phyloP scores from a whole-genome alignment of 2,888 invertebrate species.

The Limnephilus lunatus region DNA sequence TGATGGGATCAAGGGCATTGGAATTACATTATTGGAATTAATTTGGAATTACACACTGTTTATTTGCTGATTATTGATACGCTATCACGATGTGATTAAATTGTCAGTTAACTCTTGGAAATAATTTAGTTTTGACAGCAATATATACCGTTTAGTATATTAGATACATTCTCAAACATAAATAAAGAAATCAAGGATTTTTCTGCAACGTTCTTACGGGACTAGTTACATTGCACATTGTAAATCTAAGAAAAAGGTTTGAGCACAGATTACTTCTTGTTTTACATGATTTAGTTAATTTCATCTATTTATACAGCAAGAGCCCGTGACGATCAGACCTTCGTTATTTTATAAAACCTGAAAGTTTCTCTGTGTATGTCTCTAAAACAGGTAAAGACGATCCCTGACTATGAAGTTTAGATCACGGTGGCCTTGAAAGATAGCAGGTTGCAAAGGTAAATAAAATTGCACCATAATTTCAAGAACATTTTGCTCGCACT shows the following conservation, averaged over 20 bases:
- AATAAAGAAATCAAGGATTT: not conserved
- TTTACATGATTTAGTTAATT: not conserved
- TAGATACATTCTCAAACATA: not conserved
- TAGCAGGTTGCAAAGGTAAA: too few relatives aligned
- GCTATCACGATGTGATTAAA: not conserved
- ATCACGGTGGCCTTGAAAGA: too few relatives aligned
- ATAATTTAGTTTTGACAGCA: not conserved
- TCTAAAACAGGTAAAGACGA: too few relatives aligned
- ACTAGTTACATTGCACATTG: not conserved
- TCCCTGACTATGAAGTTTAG: too few relatives aligned
- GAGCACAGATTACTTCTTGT: not conserved
- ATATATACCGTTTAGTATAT: not conserved
- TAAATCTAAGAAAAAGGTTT: not conserved
- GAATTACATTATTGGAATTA: too few relatives aligned
- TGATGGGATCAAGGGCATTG: too few relatives aligned
- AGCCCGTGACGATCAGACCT: too few relatives aligned
- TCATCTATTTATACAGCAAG: too few relatives aligned
- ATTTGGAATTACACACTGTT: not conserved
- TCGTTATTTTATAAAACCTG: too few relatives aligned
- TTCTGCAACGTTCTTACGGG: not conserved
- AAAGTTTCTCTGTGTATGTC: too few relatives aligned
- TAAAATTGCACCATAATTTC: too few relatives aligned
- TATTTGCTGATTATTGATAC: conserved; percentile 2
- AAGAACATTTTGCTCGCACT: too few relatives aligned
- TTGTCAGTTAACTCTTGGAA: not conserved